Conservation (phyloP, 2,797 vertebrate genomes). For the Danio aesculapii region DNA sequence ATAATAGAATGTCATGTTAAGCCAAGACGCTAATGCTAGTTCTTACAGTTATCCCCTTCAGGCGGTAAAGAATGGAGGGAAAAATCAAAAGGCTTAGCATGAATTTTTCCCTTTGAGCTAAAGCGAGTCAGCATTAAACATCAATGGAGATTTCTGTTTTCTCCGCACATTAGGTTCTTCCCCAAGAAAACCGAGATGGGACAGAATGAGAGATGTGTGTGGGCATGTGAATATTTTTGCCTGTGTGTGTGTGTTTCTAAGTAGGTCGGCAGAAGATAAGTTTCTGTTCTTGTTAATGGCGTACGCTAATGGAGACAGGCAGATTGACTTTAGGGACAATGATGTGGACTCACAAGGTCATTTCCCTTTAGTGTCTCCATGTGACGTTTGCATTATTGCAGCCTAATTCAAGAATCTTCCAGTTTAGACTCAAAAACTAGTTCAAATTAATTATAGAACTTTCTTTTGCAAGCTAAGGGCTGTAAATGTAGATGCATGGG, state of each 20-base stretch:
- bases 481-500: neutral
- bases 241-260: slow-evolving; percentile 59
- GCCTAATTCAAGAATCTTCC: neutral
- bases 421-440: neutral
- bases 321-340: slow-evolving; percentile 51
- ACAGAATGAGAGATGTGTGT: slow-evolving; percentile 35
- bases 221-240: slow-evolving; percentile 35
- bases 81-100: slow-evolving; percentile 25
- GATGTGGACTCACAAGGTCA: slow-evolving; percentile 29
- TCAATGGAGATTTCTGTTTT: slow-evolving; percentile 43
- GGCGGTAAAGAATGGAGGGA: slow-evolving; percentile 1
- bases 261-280: slow-evolving; percentile 53
- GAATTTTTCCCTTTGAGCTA: slow-evolving; percentile 33
- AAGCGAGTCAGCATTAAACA: slow-evolving; percentile 42
- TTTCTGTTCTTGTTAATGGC: slow-evolving; percentile 53
- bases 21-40: slow-evolving; percentile 12
- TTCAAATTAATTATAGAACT: neutral
- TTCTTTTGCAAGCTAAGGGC: neutral
- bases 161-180: slow-evolving; percentile 28
- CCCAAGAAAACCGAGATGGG: neutral
- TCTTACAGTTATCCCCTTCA: slow-evolving; percentile 5
- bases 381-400: slow-evolving; percentile 18
- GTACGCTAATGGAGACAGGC: slow-evolving; percentile 50
- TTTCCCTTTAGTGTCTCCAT: neutral
- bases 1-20: slow-evolving; percentile 38